Conservation (phyloP, 2,888 invertebrate species). For the Temnothorax rugatulus region DNA sequence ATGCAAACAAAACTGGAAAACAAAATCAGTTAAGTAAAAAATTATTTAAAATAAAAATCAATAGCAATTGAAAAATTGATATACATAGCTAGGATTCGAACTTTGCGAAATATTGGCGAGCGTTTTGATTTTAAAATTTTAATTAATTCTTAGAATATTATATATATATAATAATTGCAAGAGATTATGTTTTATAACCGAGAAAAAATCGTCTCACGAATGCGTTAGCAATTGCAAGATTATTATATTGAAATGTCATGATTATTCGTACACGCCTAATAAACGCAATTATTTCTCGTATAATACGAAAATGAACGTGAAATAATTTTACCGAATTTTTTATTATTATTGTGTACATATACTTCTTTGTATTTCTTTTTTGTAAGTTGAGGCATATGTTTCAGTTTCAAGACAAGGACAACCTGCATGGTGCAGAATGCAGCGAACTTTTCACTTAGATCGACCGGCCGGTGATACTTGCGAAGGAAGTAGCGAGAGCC, state of each 20-base stretch:
- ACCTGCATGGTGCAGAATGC: conserved; percentile 56
- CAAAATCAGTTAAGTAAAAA: not conserved
- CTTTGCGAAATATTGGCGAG: not conserved
- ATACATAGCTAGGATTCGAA: not conserved
- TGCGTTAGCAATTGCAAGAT: not conserved
- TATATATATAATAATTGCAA: too few species aligned
- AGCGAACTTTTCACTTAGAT: conserved; percentile 74
- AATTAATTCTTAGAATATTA: not conserved
- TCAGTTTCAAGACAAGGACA: not conserved
- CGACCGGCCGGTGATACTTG: conserved; percentile 39
- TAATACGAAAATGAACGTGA: not conserved
- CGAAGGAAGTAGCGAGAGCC: conserved; percentile 32
- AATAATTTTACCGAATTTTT: not conserved
- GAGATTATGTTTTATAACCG: not conserved
- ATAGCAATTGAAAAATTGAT: not conserved
- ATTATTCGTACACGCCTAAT: not conserved
- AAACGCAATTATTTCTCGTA: not conserved
- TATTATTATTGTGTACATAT: not conserved
- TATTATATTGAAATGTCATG: not conserved
- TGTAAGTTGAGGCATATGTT: not conserved
- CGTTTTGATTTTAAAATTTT: not conserved
- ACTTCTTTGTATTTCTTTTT: not conserved
- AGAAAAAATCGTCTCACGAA: not conserved
- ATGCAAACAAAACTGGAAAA: not conserved
- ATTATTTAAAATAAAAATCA: not conserved